Percentiles rank a stretch among this genome's conserved stretches.
Conservation (phyloP, 2,888 invertebrate species). For the Latrodectus elegans region DNA sequence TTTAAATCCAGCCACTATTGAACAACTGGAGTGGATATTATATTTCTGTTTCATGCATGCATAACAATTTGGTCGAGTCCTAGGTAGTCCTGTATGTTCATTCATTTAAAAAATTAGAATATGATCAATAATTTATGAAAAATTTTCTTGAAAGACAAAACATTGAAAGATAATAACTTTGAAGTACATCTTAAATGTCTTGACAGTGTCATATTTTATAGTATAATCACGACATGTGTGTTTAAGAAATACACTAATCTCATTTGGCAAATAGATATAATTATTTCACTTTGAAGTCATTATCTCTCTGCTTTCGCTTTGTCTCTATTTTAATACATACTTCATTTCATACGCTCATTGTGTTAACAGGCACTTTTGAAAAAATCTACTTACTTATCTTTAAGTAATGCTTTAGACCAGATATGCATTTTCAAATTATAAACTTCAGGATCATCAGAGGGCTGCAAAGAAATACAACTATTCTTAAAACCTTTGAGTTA, state of each 20-base stretch:
- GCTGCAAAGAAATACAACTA: conserved; percentile 53
- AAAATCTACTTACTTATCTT: conserved; percentile 80
- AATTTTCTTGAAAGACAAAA: too few species aligned
- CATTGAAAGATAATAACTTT: too few species aligned
- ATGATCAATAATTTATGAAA: too few species aligned
- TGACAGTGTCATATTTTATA: neutral
- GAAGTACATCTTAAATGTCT: too few species aligned
- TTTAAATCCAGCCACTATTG: too few species aligned
- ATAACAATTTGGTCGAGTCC: too few species aligned
- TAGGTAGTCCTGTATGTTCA: too few species aligned
- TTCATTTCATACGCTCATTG: neutral
- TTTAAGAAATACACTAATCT: neutral
- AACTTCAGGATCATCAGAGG: conserved; percentile 72
- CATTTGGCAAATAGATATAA: neutral
- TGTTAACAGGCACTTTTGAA: neutral
- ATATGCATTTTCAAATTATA: conserved; percentile 77
- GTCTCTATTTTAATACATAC: too few species aligned
- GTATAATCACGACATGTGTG: neutral
- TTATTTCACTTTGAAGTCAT: neutral
- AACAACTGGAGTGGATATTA: too few species aligned
- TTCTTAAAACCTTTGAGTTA: neutral
- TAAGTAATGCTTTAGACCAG: conserved; percentile 86
- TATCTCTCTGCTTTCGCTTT: too few species aligned
- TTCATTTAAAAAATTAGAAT: too few species aligned
- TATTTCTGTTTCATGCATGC: too few species aligned